Conservation (phyloP, 2,888 invertebrate species). For the Athrips mouffetella region DNA sequence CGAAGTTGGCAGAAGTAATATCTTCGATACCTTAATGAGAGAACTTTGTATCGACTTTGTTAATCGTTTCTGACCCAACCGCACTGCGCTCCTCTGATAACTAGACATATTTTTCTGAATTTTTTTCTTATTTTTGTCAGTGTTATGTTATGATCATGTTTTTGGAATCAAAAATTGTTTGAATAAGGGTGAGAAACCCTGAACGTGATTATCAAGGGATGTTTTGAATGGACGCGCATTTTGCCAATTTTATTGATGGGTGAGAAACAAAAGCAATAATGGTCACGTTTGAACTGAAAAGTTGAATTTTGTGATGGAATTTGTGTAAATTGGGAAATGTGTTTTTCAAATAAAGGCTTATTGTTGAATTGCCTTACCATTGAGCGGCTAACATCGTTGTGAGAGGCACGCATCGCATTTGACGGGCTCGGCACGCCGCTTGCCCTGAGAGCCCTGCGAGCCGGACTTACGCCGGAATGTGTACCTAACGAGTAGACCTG, state of each 20-base stretch:
- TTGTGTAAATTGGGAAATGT: neutral
- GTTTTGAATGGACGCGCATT: conserved; percentile 62
- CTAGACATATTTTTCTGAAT: conserved; percentile 25
- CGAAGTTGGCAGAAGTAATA: conserved; percentile 72
- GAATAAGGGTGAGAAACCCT: conserved; percentile 37
- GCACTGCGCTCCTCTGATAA: conserved; percentile 32
- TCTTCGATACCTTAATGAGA: conserved; percentile 76
- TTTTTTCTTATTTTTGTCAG: conserved; percentile 27
- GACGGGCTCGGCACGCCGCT: conserved; percentile 73
- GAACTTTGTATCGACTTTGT: conserved; percentile 74
- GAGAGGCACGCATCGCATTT: conserved; percentile 79
- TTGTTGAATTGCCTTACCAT: conserved; percentile 61
- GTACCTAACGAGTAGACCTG: conserved; percentile 80
- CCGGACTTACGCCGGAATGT: conserved; percentile 79
- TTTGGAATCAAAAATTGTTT: conserved; percentile 10
- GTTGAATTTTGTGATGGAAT: neutral
- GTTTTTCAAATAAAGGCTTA: neutral
- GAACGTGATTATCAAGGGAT: conserved; percentile 37
- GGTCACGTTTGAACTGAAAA: conserved; percentile 13
- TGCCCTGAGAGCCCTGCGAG: conserved; percentile 74
- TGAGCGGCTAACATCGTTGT: conserved; percentile 76
- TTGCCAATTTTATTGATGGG: conserved; percentile 38
- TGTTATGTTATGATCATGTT: conserved; percentile 23
- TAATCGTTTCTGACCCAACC: conserved; percentile 64
- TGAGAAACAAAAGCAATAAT: conserved; percentile 32